Percentiles rank a stretch among this genome's conserved stretches.
Conservation (phyloP, 2,888 invertebrate species). For the Mesoligia furuncula region DNA sequence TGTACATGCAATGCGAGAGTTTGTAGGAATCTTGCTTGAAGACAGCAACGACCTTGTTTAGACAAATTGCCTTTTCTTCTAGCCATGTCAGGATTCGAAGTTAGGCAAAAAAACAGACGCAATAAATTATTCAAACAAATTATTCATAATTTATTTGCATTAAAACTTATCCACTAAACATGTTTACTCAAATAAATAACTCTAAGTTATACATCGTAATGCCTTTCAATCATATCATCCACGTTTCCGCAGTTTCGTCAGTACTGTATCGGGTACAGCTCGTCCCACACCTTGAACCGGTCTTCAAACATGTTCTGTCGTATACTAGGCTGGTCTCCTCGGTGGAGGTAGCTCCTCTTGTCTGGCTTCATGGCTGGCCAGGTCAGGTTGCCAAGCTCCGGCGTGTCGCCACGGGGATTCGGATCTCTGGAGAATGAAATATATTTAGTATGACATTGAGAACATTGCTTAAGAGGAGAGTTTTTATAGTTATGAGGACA, state of each 20-base stretch:
- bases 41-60: not conserved
- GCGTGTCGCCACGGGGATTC: slow-evolving; percentile 70
- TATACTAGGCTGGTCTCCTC: slow-evolving; percentile 70
- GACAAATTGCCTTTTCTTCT: not conserved
- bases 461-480: not conserved
- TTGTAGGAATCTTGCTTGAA: not conserved
- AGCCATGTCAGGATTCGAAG: not conserved
- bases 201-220: too few relatives aligned
- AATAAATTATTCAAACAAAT: not conserved
- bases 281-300: slow-evolving; percentile 77
- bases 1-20: not conserved
- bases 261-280: slow-evolving; percentile 77
- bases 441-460: not conserved
- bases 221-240: not conserved
- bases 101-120: not conserved
- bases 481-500: not conserved
- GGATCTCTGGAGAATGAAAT: slow-evolving; percentile 72
- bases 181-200: not conserved
- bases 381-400: slow-evolving; percentile 65
- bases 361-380: slow-evolving; percentile 77
- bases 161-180: not conserved
- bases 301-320: slow-evolving; percentile 76
- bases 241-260: slow-evolving; percentile 1
- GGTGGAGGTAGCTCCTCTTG: slow-evolving; percentile 72
- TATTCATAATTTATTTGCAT: not conserved